These are phyloP conservation scores for Eriosoma lanigerum DNA, from an alignment of 1,140 invertebrate species.

Conservation along the genomic window DNA sequence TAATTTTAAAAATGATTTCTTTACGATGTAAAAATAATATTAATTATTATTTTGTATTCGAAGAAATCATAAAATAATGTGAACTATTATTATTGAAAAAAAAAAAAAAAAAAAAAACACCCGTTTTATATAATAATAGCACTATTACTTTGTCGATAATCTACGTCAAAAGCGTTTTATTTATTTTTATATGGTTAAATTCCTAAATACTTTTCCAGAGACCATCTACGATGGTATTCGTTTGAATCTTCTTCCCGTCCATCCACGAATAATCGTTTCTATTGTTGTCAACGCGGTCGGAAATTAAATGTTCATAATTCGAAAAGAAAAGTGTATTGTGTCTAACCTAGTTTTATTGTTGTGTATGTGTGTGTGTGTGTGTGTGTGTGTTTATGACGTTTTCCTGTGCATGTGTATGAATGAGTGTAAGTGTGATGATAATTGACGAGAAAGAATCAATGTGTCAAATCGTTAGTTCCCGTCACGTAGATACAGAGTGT, in stretches of 20 bases:
- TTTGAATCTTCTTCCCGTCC: neutral
- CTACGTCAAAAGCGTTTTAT: too few species aligned
- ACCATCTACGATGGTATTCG: neutral
- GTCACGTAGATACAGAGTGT: constrained; percentile 14
- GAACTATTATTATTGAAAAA: too few species aligned
- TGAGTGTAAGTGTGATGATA: constrained; percentile 5
- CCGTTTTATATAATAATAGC: too few species aligned
- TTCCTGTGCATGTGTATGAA: neutral
- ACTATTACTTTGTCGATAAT: too few species aligned
- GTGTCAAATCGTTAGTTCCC: constrained; percentile 17
- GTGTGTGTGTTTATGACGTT: neutral
- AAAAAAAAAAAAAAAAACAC: too few species aligned
- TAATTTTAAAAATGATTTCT: too few species aligned
- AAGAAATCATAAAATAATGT: too few species aligned
- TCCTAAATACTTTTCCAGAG: neutral
- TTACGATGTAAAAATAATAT: too few species aligned
- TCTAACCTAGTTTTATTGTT: constrained; percentile 45
- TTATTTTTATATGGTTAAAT: too few species aligned
- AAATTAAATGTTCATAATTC: constrained; percentile 25
- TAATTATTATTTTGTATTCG: too few species aligned
- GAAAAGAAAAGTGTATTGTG: constrained; percentile 43
- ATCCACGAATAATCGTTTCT: constrained; percentile 14
- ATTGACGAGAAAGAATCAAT: constrained; percentile 44
- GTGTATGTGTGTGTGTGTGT: neutral
- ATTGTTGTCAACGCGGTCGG: constrained; percentile 32